Conservation (phyloP, 2,888 invertebrate species). For the Leuctra nigra region DNA sequence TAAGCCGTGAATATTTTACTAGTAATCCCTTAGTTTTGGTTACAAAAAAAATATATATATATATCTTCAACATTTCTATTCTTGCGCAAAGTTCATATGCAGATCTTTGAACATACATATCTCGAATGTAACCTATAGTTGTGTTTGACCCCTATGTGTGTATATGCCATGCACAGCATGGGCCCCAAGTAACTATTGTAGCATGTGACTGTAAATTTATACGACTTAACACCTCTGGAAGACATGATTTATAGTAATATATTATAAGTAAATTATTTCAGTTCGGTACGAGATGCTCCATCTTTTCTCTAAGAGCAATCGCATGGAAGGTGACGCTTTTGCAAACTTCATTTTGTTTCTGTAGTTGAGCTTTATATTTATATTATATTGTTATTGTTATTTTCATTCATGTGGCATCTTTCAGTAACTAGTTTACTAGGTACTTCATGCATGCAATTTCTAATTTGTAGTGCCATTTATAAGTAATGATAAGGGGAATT, state of each 20-base stretch:
- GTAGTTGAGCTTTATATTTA: too few species aligned
- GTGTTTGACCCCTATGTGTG: not conserved
- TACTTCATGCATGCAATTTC: too few species aligned
- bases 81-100: slow-evolving; percentile 7
- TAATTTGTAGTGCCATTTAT: too few species aligned
- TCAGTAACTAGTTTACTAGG: too few species aligned
- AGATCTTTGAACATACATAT: not conserved
- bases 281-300: too few species aligned
- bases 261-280: slow-evolving; percentile 1
- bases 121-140: not conserved
- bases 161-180: not conserved
- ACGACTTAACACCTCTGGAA: slow-evolving; percentile 8
- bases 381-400: too few species aligned
- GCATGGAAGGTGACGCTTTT: too few species aligned
- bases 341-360: too few species aligned
- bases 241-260: not conserved
- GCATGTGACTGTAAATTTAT: not conserved
- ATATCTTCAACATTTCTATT: slow-evolving; percentile 4
- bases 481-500: too few species aligned
- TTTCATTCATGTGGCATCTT: too few species aligned
- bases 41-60: slow-evolving; percentile 1
- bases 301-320: too few species aligned
- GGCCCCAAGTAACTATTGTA: not conserved
- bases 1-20: slow-evolving; percentile 6
- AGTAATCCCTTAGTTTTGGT: slow-evolving; percentile 6